A percentile compares a stretch with the other conserved stretches of the same genome.
Evolutionary conservation across 2,113 vertebrate species (phyloP).

Genomic region (Acanthochromis polyacanthus): DNA sequence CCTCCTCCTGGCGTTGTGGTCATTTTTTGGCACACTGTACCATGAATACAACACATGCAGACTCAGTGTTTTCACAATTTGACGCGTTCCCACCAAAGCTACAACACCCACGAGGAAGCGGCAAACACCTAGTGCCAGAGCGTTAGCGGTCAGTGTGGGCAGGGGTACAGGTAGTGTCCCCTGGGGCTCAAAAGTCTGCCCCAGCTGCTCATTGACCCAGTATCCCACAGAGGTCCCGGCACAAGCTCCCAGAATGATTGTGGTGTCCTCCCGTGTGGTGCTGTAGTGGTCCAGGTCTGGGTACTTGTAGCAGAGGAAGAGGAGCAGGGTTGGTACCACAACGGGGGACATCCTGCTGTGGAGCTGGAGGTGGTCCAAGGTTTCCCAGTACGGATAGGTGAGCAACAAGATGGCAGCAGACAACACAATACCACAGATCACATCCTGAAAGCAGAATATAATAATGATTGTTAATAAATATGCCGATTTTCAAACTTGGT

Average conservation of each 20-base stretch:
- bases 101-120: slow-evolving; percentile 85
- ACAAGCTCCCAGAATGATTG: slow-evolving; percentile 88
- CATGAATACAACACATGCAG: slow-evolving; percentile 82
- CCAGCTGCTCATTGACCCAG: slow-evolving; percentile 88
- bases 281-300: slow-evolving; percentile 92
- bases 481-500: no score
- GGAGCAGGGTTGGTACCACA: slow-evolving; percentile 82
- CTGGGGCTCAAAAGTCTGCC: slow-evolving; percentile 74
- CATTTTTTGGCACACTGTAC: slow-evolving; percentile 80
- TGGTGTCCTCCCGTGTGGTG: slow-evolving; percentile 94
- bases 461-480: no score
- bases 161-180: slow-evolving; percentile 80
- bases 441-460: slow-evolving; percentile 87
- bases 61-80: slow-evolving; percentile 80
- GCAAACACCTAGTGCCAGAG: slow-evolving; percentile 31
- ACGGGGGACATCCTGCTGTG: slow-evolving; percentile 87
- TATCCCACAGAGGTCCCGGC: slow-evolving; percentile 89
- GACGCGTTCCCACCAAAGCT: slow-evolving; percentile 85
- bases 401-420: slow-evolving; percentile 82
- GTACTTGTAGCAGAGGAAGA: slow-evolving; percentile 91
- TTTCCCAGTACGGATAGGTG: slow-evolving; percentile 90
- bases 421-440: slow-evolving; percentile 89
- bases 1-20: slow-evolving; percentile 83
- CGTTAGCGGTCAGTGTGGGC: slow-evolving; percentile 49
- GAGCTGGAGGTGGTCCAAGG: slow-evolving; percentile 88